Conservation (phyloP, 2,888 invertebrate species). For the Andrena chrysosceles region DNA sequence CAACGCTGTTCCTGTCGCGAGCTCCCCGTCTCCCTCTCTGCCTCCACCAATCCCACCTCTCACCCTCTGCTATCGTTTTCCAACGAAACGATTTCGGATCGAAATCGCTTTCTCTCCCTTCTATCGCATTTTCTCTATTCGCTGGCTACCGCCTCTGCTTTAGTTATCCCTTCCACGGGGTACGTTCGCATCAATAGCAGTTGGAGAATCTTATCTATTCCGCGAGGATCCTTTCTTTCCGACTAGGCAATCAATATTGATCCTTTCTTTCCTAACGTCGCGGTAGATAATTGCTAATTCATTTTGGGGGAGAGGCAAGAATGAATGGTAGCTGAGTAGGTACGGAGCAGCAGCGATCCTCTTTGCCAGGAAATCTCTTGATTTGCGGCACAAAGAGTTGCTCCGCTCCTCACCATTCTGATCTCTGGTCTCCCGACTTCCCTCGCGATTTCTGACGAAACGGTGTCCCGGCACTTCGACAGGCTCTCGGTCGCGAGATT, state of each 20-base stretch:
- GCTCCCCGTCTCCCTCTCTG: constrained; percentile 56
- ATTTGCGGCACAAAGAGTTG: too few relatives aligned
- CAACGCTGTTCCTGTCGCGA: constrained; percentile 76
- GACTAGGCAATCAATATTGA: too few relatives aligned
- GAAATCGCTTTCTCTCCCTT: constrained; percentile 5
- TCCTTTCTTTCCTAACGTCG: too few relatives aligned
- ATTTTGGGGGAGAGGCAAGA: too few relatives aligned
- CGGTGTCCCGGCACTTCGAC: constrained; percentile 46
- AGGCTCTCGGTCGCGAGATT: constrained; percentile 40
- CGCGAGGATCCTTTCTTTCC: too few relatives aligned
- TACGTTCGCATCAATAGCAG: neutral
- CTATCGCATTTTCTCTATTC: neutral
- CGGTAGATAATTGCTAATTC: too few relatives aligned
- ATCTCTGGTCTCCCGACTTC: constrained; percentile 17
- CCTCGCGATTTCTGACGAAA: constrained; percentile 64
- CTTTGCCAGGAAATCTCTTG: too few relatives aligned
- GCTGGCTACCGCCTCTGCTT: neutral
- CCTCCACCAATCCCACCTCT: constrained; percentile 32
- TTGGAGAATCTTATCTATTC: too few relatives aligned
- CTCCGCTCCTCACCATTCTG: neutral
- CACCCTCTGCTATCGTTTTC: constrained; percentile 21
- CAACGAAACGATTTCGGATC: constrained; percentile 1
- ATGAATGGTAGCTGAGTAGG: too few relatives aligned
- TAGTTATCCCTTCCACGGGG: neutral
- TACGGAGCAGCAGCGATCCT: too few relatives aligned